Base-by-base conservation (phyloP, 2,888 invertebrate species). In the Pheosia gnoma region DNA sequence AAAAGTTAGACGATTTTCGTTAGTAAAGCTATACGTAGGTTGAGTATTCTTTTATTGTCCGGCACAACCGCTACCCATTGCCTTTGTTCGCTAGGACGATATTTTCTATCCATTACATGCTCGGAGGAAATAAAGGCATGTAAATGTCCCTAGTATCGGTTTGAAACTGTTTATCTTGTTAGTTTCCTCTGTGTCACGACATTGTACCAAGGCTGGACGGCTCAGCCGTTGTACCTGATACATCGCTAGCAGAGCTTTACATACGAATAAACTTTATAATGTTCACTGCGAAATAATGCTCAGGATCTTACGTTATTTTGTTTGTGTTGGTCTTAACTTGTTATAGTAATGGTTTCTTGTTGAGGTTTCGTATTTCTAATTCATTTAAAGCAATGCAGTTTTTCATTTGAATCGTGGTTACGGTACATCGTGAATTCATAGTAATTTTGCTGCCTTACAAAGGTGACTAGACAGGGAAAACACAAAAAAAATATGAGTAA, bases 131-230 rank as follows among this genome's bases (percentile, higher is more conserved):
- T 47, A 47, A 47, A 47, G 9, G 11, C 47, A 47, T 47, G 47
- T 47, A 4, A 25, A 11, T 52, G 52, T 25, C 25, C 25, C 9
- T 25, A 37, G 53, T 37, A 53, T n/a, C 36, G 4, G 37, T 53
- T 58, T 61, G 54, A 58, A 69, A 71, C 66, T 70, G 71, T 75
- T 68, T 68, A 75, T 75, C 67, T 73, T 59, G 57, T 66, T 63
- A 63, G 70, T 68, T 68, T 65, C 71, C 68, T 64, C 61, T 65
- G 63, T 59, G 67, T 68, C 75, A 70, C 75, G 74, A 69, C 67
- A 62, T 67, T 70, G 74, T 65, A 69, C 65, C 69, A 0, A 25
- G 25, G 67, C 66, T 64, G 70, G 65, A 70, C 55, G 59, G 65
- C 39, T 51, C 63, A 61, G 54, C 65, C 65, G 62, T 61, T 66